Base-by-base conservation (phyloP, 2,888 invertebrate species). In the Proisotoma minuta region DNA sequence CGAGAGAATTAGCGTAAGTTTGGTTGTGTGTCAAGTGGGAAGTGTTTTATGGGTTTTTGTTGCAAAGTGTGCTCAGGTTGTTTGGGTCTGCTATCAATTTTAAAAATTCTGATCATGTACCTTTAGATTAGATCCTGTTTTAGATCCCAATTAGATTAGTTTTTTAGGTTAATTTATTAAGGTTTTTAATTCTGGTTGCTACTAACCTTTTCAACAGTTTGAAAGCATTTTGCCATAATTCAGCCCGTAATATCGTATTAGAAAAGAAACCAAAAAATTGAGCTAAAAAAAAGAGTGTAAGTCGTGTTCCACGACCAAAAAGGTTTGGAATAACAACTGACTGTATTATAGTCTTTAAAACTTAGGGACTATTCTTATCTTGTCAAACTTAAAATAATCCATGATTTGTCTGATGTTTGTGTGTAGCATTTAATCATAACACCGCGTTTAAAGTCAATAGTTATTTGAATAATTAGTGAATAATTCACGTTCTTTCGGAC, bases 281-380 rank as follows among this genome's bases (percentile, higher is more conserved):
- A 34, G 39, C 10, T 34, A 34, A 15, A 34, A 34, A 47, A 47
- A 47, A 47, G 20, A 47, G 20, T 47, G 18, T 47, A n/a, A 47
- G 18, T n/a, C 20, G n/a, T 47, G 20, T 47, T 47, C 47, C n/a
- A 47, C 5, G 47, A 34, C 18, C n/a, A 47, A 10, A 10, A 47
- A 20, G 4, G 43, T 43, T 43, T 43, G 43, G 43, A 43, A 43
- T 43, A 18, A 47, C 8, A 27, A 52, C 18, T 24, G 23, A 50
- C 50, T 50, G 23, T 43, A n/a, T 43, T 15, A 15, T 43, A 43
- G 43, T 43, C 20, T 43, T 20, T 43, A 18, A 20, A 43, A 43
- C 43, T 43, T 43, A 43, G 20, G 43, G 43, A 43, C 43, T 43
- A 43, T 43, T 43, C 43, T 15, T 43, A 43, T 43, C 43, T 43